phyloP scores from a whole-genome alignment of 2,797 vertebrate species.

The Neosalanx taihuensis region DNA sequence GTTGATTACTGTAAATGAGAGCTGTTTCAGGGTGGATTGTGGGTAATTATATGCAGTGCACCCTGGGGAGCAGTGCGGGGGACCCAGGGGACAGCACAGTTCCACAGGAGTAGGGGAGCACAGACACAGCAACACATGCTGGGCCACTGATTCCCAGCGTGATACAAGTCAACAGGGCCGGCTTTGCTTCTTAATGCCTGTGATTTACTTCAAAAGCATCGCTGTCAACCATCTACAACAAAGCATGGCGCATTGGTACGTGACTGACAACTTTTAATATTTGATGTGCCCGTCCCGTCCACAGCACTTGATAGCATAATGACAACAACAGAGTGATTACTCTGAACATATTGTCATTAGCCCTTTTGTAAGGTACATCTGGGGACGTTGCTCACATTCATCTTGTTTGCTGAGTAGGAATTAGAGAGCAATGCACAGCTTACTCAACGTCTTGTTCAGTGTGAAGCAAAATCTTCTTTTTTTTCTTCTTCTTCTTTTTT shows the following conservation, averaged over 20 bases:
- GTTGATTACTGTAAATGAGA: conserved; percentile 80
- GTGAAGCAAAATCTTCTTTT: background rate
- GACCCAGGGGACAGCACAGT: conserved; percentile 68
- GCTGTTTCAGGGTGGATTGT: conserved; percentile 79
- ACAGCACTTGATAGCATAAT: conserved; percentile 59
- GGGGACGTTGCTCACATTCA: conserved; percentile 26
- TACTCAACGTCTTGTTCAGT: conserved; percentile 4
- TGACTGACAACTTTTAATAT: conserved; percentile 76
- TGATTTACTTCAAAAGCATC: conserved; percentile 77
- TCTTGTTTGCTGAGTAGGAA: conserved; percentile 25
- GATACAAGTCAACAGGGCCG: conserved; percentile 75
- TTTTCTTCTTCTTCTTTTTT: too few species aligned
- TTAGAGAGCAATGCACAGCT: background rate
- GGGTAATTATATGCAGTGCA: conserved; percentile 79
- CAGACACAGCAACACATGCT: conserved; percentile 77
- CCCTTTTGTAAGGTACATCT: conserved; percentile 44
- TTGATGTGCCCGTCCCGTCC: conserved; percentile 61
- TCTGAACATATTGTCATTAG: conserved; percentile 56
- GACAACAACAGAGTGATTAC: conserved; percentile 49
- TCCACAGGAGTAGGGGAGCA: conserved; percentile 73
- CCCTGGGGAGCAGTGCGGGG: conserved; percentile 72
- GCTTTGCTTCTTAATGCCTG: conserved; percentile 76
- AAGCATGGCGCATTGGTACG: conserved; percentile 59
- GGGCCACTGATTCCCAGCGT: conserved; percentile 73
- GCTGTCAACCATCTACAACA: conserved; percentile 70